Conservation (phyloP, 2,888 invertebrate genomes). For the Embidobia sp. region DNA sequence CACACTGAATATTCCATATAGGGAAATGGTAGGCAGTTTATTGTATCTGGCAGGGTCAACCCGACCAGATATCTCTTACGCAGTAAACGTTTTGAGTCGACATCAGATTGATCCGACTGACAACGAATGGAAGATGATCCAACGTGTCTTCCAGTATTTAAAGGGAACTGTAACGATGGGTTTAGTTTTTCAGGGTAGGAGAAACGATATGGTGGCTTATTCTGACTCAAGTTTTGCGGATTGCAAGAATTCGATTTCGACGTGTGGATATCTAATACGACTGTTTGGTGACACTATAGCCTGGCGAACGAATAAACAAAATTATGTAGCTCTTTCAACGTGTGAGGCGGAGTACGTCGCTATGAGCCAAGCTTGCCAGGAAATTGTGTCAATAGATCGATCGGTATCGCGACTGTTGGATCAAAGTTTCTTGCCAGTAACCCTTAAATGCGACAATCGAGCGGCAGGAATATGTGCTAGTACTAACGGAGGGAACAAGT, state of each 20-base stretch:
- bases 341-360: constrained; percentile 41
- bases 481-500: too few species aligned
- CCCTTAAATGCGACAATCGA: too few species aligned
- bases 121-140: constrained; percentile 62
- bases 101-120: constrained; percentile 61
- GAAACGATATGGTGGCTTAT: constrained; percentile 46
- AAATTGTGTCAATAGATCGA: too few species aligned
- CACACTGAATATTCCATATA: constrained; percentile 34
- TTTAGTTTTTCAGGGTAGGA: constrained; percentile 39
- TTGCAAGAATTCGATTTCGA: constrained; percentile 41
- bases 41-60: constrained; percentile 60
- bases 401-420: too few species aligned
- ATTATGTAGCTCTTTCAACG: too few species aligned
- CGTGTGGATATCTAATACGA: constrained; percentile 12
- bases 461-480: too few species aligned
- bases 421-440: too few species aligned
- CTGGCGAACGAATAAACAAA: constrained; percentile 45
- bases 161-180: constrained; percentile 48
- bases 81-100: constrained; percentile 59
- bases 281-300: constrained; percentile 39
- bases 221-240: constrained; percentile 58
- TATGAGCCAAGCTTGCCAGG: constrained; percentile 15
- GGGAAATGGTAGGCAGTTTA: constrained; percentile 62
- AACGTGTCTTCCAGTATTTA: constrained; percentile 55
- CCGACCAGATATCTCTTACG: constrained; percentile 61